Percentiles rank a stretch among this genome's conserved stretches.
These are phyloP conservation scores for Musca domestica DNA, from an alignment of 1,140 invertebrate genomes.

Conservation along the genomic window DNA sequence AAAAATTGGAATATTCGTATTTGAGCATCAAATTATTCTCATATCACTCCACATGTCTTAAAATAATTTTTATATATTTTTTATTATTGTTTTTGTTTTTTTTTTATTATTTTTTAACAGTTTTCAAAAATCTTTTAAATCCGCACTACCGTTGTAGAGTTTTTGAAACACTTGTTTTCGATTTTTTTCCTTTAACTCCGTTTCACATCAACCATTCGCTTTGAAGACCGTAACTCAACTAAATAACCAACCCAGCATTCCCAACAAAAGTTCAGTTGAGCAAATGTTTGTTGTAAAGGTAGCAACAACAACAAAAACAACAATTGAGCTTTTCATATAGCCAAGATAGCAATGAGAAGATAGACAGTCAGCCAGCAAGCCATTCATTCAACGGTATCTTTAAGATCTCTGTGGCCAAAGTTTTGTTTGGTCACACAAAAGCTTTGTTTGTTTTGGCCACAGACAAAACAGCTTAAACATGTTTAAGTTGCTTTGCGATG, in stretches of 20 bases:
- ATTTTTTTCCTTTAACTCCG: too few species aligned
- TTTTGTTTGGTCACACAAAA: too few species aligned
- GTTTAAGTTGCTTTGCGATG: too few species aligned
- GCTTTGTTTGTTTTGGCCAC: too few species aligned
- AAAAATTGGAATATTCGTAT: neutral
- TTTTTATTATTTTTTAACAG: neutral
- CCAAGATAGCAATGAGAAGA: neutral
- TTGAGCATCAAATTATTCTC: neutral
- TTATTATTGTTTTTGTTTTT: neutral
- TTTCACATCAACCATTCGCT: conserved; percentile 1
- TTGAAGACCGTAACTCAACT: conserved; percentile 20
- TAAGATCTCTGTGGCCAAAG: neutral
- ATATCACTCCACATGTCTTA: neutral
- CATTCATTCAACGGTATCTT: neutral
- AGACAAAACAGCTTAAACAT: too few species aligned
- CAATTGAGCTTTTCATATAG: neutral
- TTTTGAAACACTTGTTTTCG: too few species aligned
- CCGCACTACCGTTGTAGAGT: neutral
- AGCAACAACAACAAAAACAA: neutral
- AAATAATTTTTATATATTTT: neutral
- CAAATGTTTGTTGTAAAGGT: neutral
- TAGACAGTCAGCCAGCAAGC: too few species aligned
- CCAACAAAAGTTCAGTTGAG: too few species aligned
- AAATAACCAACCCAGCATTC: neutral
- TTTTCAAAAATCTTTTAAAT: neutral